Evolutionary conservation across 2,797 vertebrate genomes (phyloP).

Genomic region (Remorina albescens): DNA sequence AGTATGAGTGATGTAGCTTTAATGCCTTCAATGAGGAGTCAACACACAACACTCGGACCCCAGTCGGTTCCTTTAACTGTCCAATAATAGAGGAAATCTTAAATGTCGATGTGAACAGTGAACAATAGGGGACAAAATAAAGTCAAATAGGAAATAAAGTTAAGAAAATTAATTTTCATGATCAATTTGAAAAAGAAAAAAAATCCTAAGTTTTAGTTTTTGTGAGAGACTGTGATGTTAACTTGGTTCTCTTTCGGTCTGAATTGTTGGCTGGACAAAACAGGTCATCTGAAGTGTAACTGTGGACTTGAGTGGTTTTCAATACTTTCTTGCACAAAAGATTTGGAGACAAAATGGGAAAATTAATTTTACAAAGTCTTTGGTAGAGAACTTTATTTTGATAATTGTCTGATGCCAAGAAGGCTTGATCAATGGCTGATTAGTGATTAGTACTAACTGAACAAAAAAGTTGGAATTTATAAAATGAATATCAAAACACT

Average conservation of each 20-base stretch:
- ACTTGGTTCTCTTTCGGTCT: neutral
- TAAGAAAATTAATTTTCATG: too few relatives aligned
- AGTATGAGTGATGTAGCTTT: conserved; percentile 3
- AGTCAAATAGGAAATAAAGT: too few relatives aligned
- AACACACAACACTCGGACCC: neutral
- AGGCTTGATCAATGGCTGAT: conserved; percentile 1
- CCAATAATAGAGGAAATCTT: too few relatives aligned
- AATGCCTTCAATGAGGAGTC: conserved; percentile 1
- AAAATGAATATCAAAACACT: conserved; percentile 26
- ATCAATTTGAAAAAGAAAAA: too few relatives aligned
- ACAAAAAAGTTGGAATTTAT: conserved; percentile 25
- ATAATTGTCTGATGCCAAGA: conserved; percentile 44
- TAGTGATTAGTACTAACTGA: neutral
- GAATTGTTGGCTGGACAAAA: neutral
- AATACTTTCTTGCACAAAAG: neutral
- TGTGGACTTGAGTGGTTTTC: neutral
- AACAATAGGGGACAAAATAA: too few relatives aligned
- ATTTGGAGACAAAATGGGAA: neutral
- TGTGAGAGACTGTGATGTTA: too few relatives aligned
- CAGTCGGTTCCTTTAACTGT: neutral
- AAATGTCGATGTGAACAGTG: neutral
- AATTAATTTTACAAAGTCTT: neutral
- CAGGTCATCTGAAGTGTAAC: neutral
- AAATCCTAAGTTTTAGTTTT: too few relatives aligned
- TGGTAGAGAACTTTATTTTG: conserved; percentile 60